Base-by-base conservation (phyloP, 2,888 invertebrate species). In the Fragum sueziense region DNA sequence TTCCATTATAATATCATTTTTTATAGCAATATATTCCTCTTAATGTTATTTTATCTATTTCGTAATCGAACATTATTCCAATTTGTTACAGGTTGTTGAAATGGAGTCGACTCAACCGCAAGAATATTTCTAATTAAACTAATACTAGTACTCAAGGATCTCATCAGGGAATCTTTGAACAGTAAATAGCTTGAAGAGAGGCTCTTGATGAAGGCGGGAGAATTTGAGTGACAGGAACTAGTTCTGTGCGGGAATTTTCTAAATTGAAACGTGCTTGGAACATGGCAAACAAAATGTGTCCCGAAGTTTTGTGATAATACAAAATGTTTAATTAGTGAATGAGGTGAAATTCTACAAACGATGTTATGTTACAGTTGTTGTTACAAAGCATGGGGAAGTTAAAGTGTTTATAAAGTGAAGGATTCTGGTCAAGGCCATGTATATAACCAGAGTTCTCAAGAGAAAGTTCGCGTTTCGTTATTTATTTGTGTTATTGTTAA, bases 401-500 rank as follows among this genome's bases (percentile, higher is more conserved):
- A 57, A 57, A 27, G 27, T 27, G 27, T 25, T 27, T 1, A 27
- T 57, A 27, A 57, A 27, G 2, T 22, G 7, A 29, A 27, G 9
- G 17, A 57, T 27, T 27, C 7, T 27, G 27, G 1, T 6, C 29
- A 2, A 61, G 47, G 67, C n/a, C 3, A 61, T 61, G 61, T n/a
- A 14, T n/a, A 61, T n/a, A 33, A 20, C 41, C 3, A n/a, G 65
- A 22, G 22, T 25, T 14, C 11, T 41, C 2, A 33, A 41, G 9
- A 22, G 65, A 41, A 33, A 34, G 27, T 65, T 65, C 11, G 77
- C 74, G 22, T 62, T 77, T 29, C 41, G 80, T 22, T 80, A 80
- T 34, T 27, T 77, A 17, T 71, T 80, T 33, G 69, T 61, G 54
- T 25, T 62, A n/a, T 77, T 80, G 41, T 41, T 80, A 7, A 25